Evolutionary conservation across 2,888 invertebrate species (phyloP).

Genomic region (Platypus cylindrus): DNA sequence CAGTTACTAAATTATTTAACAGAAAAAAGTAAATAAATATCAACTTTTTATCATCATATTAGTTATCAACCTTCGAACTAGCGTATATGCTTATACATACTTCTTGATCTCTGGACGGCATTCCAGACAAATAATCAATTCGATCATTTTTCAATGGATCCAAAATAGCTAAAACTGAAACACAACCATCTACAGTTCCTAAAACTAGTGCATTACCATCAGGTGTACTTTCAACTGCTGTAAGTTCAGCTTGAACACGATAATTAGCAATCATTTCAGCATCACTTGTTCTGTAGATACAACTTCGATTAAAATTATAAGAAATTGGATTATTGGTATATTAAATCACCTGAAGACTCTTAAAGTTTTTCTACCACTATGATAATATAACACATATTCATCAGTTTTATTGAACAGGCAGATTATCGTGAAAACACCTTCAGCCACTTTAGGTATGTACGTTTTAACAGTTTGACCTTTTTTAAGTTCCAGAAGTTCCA

Average conservation of each 20-base stretch:
- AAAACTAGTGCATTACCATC: slow-evolving; percentile 75
- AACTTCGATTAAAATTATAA: neutral
- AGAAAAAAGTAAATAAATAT: too few species aligned
- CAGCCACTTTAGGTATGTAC: slow-evolving; percentile 87
- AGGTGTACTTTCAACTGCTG: slow-evolving; percentile 72
- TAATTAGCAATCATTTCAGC: slow-evolving; percentile 89
- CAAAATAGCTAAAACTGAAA: slow-evolving; percentile 70
- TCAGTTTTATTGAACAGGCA: slow-evolving; percentile 89
- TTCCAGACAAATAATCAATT: slow-evolving; percentile 46
- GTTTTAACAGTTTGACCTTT: slow-evolving; percentile 79
- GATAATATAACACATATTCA: slow-evolving; percentile 92
- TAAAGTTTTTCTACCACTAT: slow-evolving; percentile 87
- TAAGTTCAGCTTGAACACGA: slow-evolving; percentile 78
- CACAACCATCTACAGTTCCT: slow-evolving; percentile 87
- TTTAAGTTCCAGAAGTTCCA: slow-evolving; percentile 85
- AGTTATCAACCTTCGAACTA: too few species aligned
- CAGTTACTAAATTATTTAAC: slow-evolving; percentile 1
- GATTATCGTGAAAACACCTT: slow-evolving; percentile 93
- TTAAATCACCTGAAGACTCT: slow-evolving; percentile 66
- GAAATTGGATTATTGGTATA: neutral
- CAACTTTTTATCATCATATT: too few species aligned
- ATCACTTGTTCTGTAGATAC: slow-evolving; percentile 58
- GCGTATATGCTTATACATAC: slow-evolving; percentile 32
- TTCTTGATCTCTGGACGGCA: slow-evolving; percentile 60
- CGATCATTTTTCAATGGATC: slow-evolving; percentile 57